A percentile compares a stretch with the other conserved stretches of the same genome.
Evolutionary conservation across 2,888 invertebrate species (phyloP).

Genomic region (Amiota communis): DNA sequence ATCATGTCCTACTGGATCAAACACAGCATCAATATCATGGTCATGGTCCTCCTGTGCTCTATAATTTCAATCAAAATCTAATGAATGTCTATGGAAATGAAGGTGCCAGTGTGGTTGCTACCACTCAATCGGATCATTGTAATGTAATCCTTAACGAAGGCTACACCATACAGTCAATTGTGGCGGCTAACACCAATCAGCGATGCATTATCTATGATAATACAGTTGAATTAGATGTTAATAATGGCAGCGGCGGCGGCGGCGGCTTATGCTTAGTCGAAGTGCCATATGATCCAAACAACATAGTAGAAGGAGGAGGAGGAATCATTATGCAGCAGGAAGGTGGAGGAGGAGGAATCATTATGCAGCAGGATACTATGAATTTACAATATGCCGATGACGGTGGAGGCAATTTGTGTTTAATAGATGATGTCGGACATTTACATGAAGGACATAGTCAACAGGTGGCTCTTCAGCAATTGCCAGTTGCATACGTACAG

Average conservation of each 20-base stretch:
- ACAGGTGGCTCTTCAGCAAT: not conserved
- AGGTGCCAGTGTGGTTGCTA: too few species aligned
- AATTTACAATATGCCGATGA: not conserved
- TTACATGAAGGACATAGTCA: not conserved
- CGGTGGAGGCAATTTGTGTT: slow-evolving; percentile 23
- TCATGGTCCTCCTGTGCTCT: not conserved
- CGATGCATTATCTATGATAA: slow-evolving; percentile 52
- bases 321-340: too few species aligned
- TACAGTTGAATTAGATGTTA: slow-evolving; percentile 39
- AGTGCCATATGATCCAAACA: slow-evolving; percentile 35
- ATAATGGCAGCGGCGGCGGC: slow-evolving; percentile 52
- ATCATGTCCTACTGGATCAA: not conserved
- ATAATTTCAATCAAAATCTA: slow-evolving; percentile 4
- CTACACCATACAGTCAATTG: slow-evolving; percentile 26
- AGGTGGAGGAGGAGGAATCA: slow-evolving; percentile 42
- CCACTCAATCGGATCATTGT: slow-evolving; percentile 1
- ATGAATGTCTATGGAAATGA: not conserved
- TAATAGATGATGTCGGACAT: slow-evolving; percentile 24
- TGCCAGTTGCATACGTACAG: not conserved
- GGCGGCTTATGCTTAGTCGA: slow-evolving; percentile 47
- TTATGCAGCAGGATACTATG: slow-evolving; percentile 31
- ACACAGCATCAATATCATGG: too few species aligned
- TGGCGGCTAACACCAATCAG: not conserved
- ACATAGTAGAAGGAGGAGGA: slow-evolving; percentile 37
- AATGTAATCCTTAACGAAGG: slow-evolving; percentile 29